Percentiles rank a stretch among this genome's conserved stretches.
These are phyloP conservation scores for Perizoma affinitatum DNA, from an alignment of 2,888 invertebrate genomes.

Conservation along the genomic window DNA sequence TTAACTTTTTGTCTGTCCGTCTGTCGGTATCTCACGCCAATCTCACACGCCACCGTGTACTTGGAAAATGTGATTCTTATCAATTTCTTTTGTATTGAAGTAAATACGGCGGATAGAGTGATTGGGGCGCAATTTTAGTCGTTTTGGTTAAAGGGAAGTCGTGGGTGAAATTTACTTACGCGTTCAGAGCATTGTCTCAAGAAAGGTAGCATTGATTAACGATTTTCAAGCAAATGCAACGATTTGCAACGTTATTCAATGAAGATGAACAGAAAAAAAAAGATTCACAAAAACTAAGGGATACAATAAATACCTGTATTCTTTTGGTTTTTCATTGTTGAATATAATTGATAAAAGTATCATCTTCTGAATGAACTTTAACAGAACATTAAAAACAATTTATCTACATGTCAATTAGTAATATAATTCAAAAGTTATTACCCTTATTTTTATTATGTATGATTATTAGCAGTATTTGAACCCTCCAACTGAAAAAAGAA, in stretches of 20 bases:
- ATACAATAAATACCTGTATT: background rate
- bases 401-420: no score
- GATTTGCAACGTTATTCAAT: no score
- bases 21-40: slow-evolving; percentile 58
- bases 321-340: no score
- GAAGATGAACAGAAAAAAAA: no score
- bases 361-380: no score
- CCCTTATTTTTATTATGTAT: background rate
- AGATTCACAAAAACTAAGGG: no score
- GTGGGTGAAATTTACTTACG: slow-evolving; percentile 3
- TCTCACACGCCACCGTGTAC: slow-evolving; percentile 54
- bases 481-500: slow-evolving; percentile 17
- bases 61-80: slow-evolving; percentile 49
- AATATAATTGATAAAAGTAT: no score
- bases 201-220: no score
- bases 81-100: slow-evolving; percentile 50
- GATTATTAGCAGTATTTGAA: background rate
- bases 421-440: no score
- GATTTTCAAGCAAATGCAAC: no score
- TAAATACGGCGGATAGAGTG: slow-evolving; percentile 22
- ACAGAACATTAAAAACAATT: no score
- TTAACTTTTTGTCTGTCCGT: slow-evolving; percentile 46
- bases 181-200: no score
- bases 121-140: slow-evolving; percentile 21
- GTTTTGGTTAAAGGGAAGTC: slow-evolving; percentile 14